Evolutionary conservation across 35 echinoderm and acorn worm genomes (phyloP), one percentile per base, ranked within the genome.

Genomic region (Stichopus chloronotus): DNA sequence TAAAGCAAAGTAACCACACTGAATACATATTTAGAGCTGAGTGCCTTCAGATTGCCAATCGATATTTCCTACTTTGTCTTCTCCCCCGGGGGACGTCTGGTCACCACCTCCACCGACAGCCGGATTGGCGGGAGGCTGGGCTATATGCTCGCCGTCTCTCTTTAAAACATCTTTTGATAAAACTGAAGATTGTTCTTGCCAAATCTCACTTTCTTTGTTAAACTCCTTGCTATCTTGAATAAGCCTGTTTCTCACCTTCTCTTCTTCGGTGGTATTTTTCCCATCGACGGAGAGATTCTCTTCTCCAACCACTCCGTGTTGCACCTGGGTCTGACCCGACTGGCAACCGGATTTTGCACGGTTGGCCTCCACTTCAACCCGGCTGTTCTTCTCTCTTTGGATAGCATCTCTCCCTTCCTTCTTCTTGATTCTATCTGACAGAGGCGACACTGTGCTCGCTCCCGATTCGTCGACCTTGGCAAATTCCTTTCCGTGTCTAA

Each of bases 141-240:
- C 82, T 85, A 85, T 85, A 85, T 85, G 82, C 58, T 55, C 82
- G 20, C 57, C 55, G 20, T 53, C n/a, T 4, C 24, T 23, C 52
- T 85, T 85, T 23, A 56, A 85, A 85, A 85, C 14, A 58, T 74
- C 69, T 19, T 85, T 85, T 19, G 57, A 58, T 85, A 58, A 56
- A 85, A 19, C 57, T 23, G 82, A 56, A 57, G 82, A 17, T 57
- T 58, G 82, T 58, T 85, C 82, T 58, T 85, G 82, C 82, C 82
- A 85, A 10, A 85, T 58, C 19, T 83, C 56, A 9, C 52, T 83
- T 57, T 83, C 80, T 53, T 83, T 55, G 12, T 83, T 16, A 56
- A 83, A 55, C 53, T 83, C 16, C 25, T 83, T 53, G 19, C 52
- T 57, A 21, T 19, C 69, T n/a, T 24, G 69, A 7, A 74, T 16